Conservation (phyloP, 2,888 invertebrate species). For the Tetheella fluctuosa region DNA sequence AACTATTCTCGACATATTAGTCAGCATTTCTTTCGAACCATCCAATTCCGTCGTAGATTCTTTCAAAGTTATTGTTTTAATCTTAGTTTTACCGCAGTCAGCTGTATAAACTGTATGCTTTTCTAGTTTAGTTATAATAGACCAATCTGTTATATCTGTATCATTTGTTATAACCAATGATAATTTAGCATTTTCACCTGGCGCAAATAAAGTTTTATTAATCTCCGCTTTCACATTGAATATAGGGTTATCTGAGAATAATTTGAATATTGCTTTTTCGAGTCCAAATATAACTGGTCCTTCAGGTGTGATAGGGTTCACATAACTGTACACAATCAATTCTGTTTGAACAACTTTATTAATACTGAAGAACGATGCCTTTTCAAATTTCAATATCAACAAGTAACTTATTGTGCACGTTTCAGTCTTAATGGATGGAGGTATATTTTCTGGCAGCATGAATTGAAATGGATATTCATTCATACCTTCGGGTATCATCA, state of each 20-base stretch:
- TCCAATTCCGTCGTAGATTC: conserved; percentile 7
- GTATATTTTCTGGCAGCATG: conserved; percentile 32
- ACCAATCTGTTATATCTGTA: conserved; percentile 18
- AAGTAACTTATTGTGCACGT: conserved; percentile 13
- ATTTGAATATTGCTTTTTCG: background rate
- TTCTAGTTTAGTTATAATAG: conserved; percentile 17
- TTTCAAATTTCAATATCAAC: conserved; percentile 36
- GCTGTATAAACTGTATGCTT: conserved; percentile 24
- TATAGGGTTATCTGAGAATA: conserved; percentile 5
- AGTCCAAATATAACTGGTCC: background rate
- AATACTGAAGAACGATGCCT: conserved; percentile 29
- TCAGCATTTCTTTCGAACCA: background rate
- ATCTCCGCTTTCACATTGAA: conserved; percentile 23
- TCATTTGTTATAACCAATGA: conserved; percentile 21
- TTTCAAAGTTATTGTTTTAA: conserved; percentile 9
- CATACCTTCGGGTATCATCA: conserved; percentile 17
- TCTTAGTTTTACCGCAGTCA: conserved; percentile 18
- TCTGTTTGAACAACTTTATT: conserved; percentile 33
- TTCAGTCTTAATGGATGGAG: conserved; percentile 25
- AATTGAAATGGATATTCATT: conserved; percentile 36
- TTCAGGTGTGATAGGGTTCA: background rate
- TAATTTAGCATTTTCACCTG: conserved; percentile 24
- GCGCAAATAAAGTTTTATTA: conserved; percentile 20
- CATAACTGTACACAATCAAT: background rate
- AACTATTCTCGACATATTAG: conserved; percentile 25